A percentile compares a stretch with the other conserved stretches of the same genome.
phyloP scores from a whole-genome alignment of 2,113 vertebrate genomes.

The Cranoglanis bouderius region DNA sequence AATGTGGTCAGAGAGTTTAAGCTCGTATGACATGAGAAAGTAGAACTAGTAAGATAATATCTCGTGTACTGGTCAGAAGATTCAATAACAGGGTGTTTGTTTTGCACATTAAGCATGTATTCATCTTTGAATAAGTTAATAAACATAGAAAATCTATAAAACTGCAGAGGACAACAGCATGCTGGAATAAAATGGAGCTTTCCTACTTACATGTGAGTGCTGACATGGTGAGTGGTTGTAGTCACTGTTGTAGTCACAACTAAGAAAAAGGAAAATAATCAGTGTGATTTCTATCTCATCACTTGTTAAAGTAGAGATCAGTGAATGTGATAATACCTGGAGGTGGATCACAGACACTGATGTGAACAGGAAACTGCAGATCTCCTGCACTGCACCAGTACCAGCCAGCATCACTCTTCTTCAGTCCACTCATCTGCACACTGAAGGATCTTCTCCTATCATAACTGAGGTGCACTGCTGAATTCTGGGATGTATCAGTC shows the following conservation, averaged over 20 bases:
- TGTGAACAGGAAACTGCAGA: constrained; percentile 3
- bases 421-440: background rate
- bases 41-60: background rate
- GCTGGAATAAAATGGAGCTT: background rate
- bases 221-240: background rate
- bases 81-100: background rate
- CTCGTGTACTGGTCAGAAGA: background rate
- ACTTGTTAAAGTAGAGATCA: background rate
- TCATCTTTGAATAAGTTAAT: background rate
- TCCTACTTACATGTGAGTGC: background rate
- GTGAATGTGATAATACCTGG: background rate
- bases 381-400: constrained; percentile 11
- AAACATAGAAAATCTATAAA: background rate
- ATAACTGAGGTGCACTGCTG: background rate
- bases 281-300: background rate
- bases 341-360: background rate
- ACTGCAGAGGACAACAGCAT: background rate
- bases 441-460: background rate
- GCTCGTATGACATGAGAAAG: background rate
- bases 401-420: constrained; percentile 11
- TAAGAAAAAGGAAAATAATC: background rate
- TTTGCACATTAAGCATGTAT: background rate
- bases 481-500: background rate
- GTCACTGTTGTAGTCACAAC: background rate
- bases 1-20: background rate